Evolutionary conservation across 2,888 invertebrate genomes (phyloP), one percentile per base, ranked within the genome.

Genomic region (Ecliptopera silaceata): DNA sequence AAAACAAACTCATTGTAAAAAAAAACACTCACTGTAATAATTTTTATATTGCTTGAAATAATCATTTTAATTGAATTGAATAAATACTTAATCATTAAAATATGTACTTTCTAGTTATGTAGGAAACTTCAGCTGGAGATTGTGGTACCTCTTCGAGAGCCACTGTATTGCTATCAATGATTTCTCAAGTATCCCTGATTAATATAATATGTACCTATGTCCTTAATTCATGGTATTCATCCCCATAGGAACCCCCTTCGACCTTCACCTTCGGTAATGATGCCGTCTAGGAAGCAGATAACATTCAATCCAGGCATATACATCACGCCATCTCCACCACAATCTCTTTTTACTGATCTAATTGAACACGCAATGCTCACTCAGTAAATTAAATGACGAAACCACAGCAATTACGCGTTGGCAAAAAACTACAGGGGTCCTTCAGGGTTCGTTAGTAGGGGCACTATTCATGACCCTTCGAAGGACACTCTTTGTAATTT

Each of bases 231-330:
- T 8, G 46, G 62, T 60, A 69, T 71, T 77, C 65, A 72, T 75
- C 69, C 65, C 80, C 74, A 80, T 81, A 69, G 84, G 67, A 75
- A 84, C 80, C 60, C 75, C 54, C 74, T 57, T 56, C 68, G 72
- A 75, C 84, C 84, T 86, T 87, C 83, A 84, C 82, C 85, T 82
- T 82, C 77, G 66, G 56, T 75, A 77, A 79, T 76, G 68, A 69
- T 68, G 63, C 61, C 73, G 81, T 80, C 83, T 84, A 78, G 70
- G 65, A 65, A 55, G 50, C 48, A 52, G 38, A 66, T 38, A 12
- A 26, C n/a, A 18, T 15, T 4, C 10, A 13, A 49, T 12, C 31
- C 22, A 38, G 49, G 41, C 53, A 15, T 31, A 11, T 11, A 59
- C 58, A 72, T 61, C 74, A 78, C 70, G 59, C 57, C 53, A 52